A percentile compares a stretch with the other conserved stretches of the same genome.
phyloP scores from a whole-genome alignment of 2,113 vertebrate species.

The Eptesicus fuscus region DNA sequence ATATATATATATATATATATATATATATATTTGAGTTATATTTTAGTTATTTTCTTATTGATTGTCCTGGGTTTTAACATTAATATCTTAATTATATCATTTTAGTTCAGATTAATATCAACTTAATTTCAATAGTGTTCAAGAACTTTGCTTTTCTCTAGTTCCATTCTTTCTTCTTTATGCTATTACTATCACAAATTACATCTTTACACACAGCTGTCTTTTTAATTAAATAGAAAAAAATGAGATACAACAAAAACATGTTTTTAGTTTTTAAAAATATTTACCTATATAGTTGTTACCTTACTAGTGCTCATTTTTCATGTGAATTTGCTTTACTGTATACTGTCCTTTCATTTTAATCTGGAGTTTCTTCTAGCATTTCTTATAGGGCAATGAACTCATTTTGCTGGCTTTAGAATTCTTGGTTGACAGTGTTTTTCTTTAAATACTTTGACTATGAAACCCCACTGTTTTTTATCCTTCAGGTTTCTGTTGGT shows the following conservation, averaged over 20 bases:
- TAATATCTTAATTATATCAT: background rate
- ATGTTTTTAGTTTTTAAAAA: background rate
- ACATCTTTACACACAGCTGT: background rate
- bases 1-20: background rate
- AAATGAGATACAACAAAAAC: background rate
- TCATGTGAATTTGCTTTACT: background rate
- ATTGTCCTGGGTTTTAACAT: background rate
- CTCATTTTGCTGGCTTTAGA: background rate
- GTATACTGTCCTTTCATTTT: background rate
- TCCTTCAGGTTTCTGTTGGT: background rate
- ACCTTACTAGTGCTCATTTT: background rate
- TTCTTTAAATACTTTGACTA: background rate
- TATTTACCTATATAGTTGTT: background rate
- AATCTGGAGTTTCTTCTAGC: background rate
- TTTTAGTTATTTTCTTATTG: background rate
- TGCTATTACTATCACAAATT: background rate
- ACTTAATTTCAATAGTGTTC: background rate
- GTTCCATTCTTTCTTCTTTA: background rate
- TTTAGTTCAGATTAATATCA: background rate
- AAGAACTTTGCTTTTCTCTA: background rate
- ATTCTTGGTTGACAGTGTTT: constrained; percentile 4
- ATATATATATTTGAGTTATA: background rate
- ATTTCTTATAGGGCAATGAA: background rate
- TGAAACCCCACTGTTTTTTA: background rate
- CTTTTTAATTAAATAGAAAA: background rate